Evolutionary conservation across 2,113 vertebrate genomes (phyloP).

Genomic region (Semicossyphus pulcher): DNA sequence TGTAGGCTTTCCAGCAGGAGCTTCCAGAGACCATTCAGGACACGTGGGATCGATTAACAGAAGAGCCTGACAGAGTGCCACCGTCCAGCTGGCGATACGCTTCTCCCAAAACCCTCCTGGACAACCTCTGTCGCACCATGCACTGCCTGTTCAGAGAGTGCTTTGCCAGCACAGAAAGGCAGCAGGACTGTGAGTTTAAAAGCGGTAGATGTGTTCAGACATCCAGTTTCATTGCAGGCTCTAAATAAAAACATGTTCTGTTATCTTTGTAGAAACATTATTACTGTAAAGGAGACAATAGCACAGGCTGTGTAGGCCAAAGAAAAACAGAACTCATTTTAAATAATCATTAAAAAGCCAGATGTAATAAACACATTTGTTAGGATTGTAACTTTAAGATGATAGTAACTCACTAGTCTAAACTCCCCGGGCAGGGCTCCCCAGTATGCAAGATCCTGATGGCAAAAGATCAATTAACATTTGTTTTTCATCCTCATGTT

Average conservation of each 20-base stretch:
- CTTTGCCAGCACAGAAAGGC: constrained; percentile 57
- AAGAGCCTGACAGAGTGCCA: constrained; percentile 53
- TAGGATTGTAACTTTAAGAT: too few relatives aligned
- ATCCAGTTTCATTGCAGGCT: not conserved
- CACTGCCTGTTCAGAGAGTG: constrained; percentile 81
- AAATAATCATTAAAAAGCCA: too few relatives aligned
- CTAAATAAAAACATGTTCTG: not conserved
- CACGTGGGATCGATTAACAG: constrained; percentile 74
- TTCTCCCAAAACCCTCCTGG: constrained; percentile 81
- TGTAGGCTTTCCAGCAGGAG: constrained; percentile 71
- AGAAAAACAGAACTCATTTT: not conserved
- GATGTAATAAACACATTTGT: too few relatives aligned
- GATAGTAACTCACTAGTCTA: not conserved
- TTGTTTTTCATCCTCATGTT: constrained; percentile 15
- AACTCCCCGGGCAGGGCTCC: not conserved
- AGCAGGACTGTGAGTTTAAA: constrained; percentile 76
- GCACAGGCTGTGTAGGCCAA: not conserved
- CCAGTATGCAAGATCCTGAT: not conserved
- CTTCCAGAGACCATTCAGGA: constrained; percentile 71
- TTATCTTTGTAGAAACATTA: not conserved
- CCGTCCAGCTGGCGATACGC: constrained; percentile 69
- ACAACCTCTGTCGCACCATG: constrained; percentile 83
- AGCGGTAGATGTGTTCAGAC: not conserved
- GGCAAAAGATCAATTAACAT: not conserved
- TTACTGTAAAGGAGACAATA: not conserved